These are phyloP conservation scores for Pipistrellus pipistrellus DNA, from an alignment of 2,797 vertebrate genomes.

Conservation along the genomic window DNA sequence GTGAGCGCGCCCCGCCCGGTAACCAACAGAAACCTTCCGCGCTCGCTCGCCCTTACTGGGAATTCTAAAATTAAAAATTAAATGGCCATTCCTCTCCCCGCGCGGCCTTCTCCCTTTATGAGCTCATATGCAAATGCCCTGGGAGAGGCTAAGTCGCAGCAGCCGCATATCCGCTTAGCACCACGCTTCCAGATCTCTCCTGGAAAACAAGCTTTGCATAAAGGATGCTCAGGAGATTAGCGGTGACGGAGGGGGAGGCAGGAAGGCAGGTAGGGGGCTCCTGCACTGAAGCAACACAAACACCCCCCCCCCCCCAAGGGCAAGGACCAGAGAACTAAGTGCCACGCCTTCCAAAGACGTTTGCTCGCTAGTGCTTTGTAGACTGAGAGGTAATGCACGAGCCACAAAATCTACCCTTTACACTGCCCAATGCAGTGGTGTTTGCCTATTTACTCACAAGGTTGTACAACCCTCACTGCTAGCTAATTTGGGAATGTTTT, in stretches of 20 bases:
- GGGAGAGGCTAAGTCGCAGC: not conserved
- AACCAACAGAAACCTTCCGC: not conserved
- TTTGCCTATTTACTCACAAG: not conserved
- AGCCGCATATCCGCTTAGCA: not conserved
- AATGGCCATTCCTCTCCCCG: not conserved
- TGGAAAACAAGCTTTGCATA: constrained; percentile 43
- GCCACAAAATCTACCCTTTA: not conserved
- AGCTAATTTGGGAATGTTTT: not conserved
- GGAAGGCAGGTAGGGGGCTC: not conserved
- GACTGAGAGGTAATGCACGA: not conserved
- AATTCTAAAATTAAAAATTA: constrained; percentile 71
- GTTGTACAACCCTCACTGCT: not conserved
- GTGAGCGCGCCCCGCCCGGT: not conserved
- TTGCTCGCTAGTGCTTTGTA: not conserved
- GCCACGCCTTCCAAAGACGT: not conserved
- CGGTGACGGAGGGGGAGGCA: not conserved
- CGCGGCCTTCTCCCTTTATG: constrained; percentile 49
- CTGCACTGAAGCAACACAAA: not conserved
- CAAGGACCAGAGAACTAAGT: not conserved
- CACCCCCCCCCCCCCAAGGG: not conserved
- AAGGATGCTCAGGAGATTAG: not conserved
- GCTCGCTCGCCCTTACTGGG: not conserved
- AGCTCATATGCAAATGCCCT: constrained; percentile 45
- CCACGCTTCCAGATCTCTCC: not conserved
- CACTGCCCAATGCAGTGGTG: not conserved